Base-by-base conservation (phyloP, 35 echinoderm and acorn worm genomes). In the Diadema setosum region DNA sequence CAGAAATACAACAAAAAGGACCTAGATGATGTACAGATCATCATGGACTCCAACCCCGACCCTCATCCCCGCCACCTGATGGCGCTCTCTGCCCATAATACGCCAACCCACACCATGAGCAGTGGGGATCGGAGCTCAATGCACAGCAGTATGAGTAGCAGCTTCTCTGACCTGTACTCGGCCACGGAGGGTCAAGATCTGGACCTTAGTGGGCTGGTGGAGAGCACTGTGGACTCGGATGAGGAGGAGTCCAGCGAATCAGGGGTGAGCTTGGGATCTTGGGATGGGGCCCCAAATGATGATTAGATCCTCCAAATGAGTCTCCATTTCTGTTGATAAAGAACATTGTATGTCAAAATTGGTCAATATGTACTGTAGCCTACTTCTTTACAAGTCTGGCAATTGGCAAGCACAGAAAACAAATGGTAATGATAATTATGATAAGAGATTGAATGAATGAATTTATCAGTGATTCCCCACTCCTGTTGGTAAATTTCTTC, bases 231-330 rank as follows among this genome's bases (percentile, higher is more conserved):
- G 23, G 96, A 98, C 55, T 98, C 96, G 3, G 96, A 98, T 58
- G 96, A 98, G 69, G 96, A 98, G n/a, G 96, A 98, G 34, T 70
- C 92, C 16, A 98, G 96, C 70, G 95, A 98, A 92, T 94, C 96
- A 82, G 96, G 88, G 81, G 91, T 78, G 37, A 78, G 37, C 16
- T 55, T 16, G 49, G 14, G 49, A 67, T n/a, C n/a, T n/a, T n/a
- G n/a, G n/a, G n/a, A n/a, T n/a, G n/a, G n/a, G n/a, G n/a, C n/a
- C n/a, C n/a, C n/a, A n/a, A n/a, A n/a, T n/a, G n/a, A n/a, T n/a
- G n/a, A n/a, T n/a, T n/a, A n/a, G n/a, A n/a, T n/a, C n/a, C n/a
- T n/a, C n/a, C n/a, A n/a, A n/a, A n/a, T n/a, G n/a, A n/a, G n/a
- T n/a, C n/a, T n/a, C n/a, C n/a, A n/a, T n/a, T n/a, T n/a, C n/a